phyloP scores from a whole-genome alignment of 2,797 vertebrate species.

The Buceros bicornis region DNA sequence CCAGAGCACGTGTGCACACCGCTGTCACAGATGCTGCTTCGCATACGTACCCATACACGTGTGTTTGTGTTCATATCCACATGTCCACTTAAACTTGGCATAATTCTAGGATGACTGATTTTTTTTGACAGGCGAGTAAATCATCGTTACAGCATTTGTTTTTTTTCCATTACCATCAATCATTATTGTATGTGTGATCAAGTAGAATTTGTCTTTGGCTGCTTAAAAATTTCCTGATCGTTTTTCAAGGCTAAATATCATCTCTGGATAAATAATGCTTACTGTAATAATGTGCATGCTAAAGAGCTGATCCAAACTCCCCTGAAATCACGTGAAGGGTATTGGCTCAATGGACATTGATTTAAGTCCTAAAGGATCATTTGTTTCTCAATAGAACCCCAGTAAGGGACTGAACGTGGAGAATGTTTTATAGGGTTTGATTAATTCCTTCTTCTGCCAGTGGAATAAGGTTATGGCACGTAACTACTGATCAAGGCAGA shows the following conservation, averaged over 20 bases:
- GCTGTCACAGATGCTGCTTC: background rate
- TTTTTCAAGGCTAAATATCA: constrained; percentile 59
- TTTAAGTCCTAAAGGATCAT: constrained; percentile 50
- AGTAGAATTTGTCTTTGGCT: constrained; percentile 58
- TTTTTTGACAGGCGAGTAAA: constrained; percentile 63
- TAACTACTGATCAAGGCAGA: background rate
- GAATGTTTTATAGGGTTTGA: constrained; percentile 29
- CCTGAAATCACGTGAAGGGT: background rate
- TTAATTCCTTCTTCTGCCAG: constrained; percentile 10
- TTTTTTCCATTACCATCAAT: constrained; percentile 65
- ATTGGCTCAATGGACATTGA: constrained; percentile 30
- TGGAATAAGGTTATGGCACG: background rate
- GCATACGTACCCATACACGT: background rate
- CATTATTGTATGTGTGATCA: constrained; percentile 45
- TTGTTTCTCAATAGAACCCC: constrained; percentile 42
- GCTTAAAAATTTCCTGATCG: constrained; percentile 25
- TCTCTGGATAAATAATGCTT: constrained; percentile 38
- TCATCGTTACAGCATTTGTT: constrained; percentile 53
- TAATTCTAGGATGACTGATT: constrained; percentile 20
- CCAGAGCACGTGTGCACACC: background rate
- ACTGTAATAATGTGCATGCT: background rate
- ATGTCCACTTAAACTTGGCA: background rate
- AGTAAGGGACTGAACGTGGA: background rate
- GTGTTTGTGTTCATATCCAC: background rate
- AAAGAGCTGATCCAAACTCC: constrained; percentile 17